Percentiles rank a stretch among this genome's conserved stretches.
phyloP scores from a whole-genome alignment of 2,888 invertebrate species.

The Agriotes lineatus region DNA sequence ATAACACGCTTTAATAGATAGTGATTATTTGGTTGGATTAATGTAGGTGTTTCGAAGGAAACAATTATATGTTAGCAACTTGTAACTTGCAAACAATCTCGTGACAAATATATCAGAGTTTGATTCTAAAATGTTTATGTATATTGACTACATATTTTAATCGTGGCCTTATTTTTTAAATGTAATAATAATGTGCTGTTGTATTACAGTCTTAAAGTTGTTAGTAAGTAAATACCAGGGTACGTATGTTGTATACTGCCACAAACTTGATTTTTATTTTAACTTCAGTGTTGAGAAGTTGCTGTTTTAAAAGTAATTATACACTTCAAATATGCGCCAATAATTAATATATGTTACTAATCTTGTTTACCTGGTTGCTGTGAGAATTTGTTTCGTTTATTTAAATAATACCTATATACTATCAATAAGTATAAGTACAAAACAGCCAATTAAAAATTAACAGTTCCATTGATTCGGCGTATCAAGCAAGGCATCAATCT shows the following conservation, averaged over 20 bases:
- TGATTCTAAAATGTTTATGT: constrained; percentile 13
- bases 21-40: not conserved
- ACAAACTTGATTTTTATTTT: constrained; percentile 24
- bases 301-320: too few relatives aligned
- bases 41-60: too few relatives aligned
- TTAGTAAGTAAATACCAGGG: constrained; percentile 44
- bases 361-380: too few relatives aligned
- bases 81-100: not conserved
- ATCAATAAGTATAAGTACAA: too few relatives aligned
- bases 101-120: constrained; percentile 19
- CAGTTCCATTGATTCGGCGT: too few relatives aligned
- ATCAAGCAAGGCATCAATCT: too few relatives aligned
- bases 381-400: too few relatives aligned
- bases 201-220: constrained; percentile 19
- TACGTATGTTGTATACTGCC: constrained; percentile 52
- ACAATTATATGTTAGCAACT: not conserved
- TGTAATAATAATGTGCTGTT: constrained; percentile 22
- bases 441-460: too few relatives aligned
- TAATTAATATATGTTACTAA: too few relatives aligned
- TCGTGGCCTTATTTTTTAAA: constrained; percentile 42
- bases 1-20: constrained; percentile 10
- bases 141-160: constrained; percentile 16
- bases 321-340: too few relatives aligned
- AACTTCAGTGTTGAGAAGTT: not conserved
- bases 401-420: too few relatives aligned